Percentiles rank a stretch among this genome's conserved stretches.
These are phyloP conservation scores for Pica pica DNA, from an alignment of 2,113 vertebrate genomes.

Conservation along the genomic window DNA sequence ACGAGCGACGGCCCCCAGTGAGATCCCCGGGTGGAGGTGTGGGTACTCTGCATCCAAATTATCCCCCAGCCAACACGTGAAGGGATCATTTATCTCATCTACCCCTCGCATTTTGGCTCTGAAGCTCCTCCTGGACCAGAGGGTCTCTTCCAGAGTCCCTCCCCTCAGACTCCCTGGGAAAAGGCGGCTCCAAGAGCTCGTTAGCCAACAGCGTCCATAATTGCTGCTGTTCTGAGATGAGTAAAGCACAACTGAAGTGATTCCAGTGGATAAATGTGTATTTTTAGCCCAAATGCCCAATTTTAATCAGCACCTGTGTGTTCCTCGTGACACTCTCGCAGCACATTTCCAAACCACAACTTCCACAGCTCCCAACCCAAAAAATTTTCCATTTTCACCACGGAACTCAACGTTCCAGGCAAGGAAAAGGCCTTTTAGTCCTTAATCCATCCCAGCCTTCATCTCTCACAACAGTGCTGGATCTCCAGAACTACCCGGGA, in stretches of 20 bases:
- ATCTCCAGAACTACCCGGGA: accelerated
- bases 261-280: neutral
- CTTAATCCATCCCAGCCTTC: neutral
- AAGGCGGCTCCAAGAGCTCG: accelerated
- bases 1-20: neutral
- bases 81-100: neutral
- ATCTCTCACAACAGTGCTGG: accelerated
- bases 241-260: neutral
- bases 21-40: accelerated
- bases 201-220: accelerated
- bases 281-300: neutral
- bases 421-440: neutral
- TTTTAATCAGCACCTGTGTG: neutral
- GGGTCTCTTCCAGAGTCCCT: neutral
- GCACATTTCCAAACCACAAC: neutral
- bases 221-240: accelerated
- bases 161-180: neutral
- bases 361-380: neutral
- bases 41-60: accelerated
- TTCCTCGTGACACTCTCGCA: accelerated
- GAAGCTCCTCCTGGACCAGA: accelerated
- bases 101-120: accelerated
- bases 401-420: neutral
- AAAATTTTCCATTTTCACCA: neutral
- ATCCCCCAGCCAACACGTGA: accelerated